Evolutionary conservation across 2,797 vertebrate genomes (phyloP), one percentile per base, ranked within the genome.

Genomic region (Tenualosa thibaudeaui): DNA sequence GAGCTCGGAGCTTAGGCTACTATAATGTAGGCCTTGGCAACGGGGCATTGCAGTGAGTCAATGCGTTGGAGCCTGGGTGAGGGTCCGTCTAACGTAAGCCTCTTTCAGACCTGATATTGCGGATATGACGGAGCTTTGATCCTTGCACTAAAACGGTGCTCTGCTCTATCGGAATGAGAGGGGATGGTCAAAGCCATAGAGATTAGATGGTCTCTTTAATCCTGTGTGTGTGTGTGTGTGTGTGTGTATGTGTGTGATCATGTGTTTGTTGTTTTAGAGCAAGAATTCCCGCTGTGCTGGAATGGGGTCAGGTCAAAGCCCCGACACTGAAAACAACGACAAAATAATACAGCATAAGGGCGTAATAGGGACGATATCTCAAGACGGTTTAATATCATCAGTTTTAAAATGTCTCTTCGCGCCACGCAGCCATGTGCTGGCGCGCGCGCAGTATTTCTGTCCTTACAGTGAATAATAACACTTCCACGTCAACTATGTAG

Each of bases 401-500:
- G 6, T 15, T 75, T 51, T 40, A 51, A 85, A 58, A 81, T 51
- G 15, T 85, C 43, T 85, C 22, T 81, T 81, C 51, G 43, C 62
- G 46, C 60, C 54, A 46, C 40, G 68, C 37, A 84, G 19, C 62
- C 50, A 81, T 81, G 56, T 84, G 83, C 71, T 49, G 83, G 68
- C 68, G 68, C 68, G 68, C 31, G 68, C 68, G 31, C 68, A 75
- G 68, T 75, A 75, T 75, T 17, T 7, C 26, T 43, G 5, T 53
- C 17, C 24, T 6, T 56, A 9, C 43, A 60, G 71, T 81, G 60
- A 81, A 62, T 87, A 89, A 87, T 86, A 89, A 58, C 88, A 56
- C 89, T 62, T 89, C 81, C 81, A 46, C 88, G 86, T 88, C 82
- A 89, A 68, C 83, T 60, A 86, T 82, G 86, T 86, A 65, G 86